A percentile compares a stretch with the other conserved stretches of the same genome.
Evolutionary conservation across 2,797 vertebrate species (phyloP).

Genomic region (Ciconia nigra): DNA sequence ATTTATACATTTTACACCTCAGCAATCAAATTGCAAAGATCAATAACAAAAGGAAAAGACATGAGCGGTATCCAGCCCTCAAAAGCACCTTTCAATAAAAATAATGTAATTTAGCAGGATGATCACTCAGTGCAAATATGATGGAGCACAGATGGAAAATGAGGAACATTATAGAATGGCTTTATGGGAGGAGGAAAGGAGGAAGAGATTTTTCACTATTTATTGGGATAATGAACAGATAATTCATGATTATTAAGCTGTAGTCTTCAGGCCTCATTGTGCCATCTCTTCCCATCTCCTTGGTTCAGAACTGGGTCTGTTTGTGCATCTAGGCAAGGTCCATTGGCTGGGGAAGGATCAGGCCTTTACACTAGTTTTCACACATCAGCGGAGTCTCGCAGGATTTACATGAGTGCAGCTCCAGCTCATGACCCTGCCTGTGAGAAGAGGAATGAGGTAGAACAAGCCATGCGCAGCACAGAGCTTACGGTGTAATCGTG

Average conservation of each 20-base stretch:
- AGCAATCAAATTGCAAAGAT: slow-evolving; percentile 24
- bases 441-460: background rate
- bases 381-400: background rate
- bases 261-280: slow-evolving; percentile 10
- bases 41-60: slow-evolving; percentile 42
- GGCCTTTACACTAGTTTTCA: background rate
- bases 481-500: background rate
- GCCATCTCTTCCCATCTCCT: background rate
- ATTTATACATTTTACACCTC: slow-evolving; percentile 40
- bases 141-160: slow-evolving; percentile 58
- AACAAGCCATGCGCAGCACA: background rate
- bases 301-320: background rate
- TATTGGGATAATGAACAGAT: slow-evolving; percentile 60
- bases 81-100: slow-evolving; percentile 61
- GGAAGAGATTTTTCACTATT: slow-evolving; percentile 56
- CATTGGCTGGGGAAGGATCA: background rate
- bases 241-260: slow-evolving; percentile 52
- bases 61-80: background rate
- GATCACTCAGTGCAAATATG: slow-evolving; percentile 50
- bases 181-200: slow-evolving; percentile 44
- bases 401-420: background rate
- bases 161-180: slow-evolving; percentile 13
- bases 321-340: background rate
- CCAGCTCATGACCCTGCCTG: background rate
- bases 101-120: slow-evolving; percentile 45